These are phyloP conservation scores for Epizoanthus stellaris DNA, from an alignment of 92 coral and sea anemone genomes.

Conservation along the genomic window DNA sequence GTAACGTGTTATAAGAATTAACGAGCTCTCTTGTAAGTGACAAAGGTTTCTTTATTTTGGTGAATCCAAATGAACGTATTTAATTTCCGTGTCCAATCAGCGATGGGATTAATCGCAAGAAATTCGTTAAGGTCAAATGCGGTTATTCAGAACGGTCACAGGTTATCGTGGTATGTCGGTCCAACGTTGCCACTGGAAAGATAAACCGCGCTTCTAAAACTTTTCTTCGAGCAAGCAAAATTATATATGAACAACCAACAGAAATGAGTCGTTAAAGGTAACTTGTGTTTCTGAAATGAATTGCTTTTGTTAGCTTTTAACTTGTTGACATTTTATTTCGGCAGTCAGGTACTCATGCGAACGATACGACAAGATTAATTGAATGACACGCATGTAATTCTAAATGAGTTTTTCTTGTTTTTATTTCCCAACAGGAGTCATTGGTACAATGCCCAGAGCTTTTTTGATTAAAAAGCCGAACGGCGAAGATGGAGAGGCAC, in stretches of 20 bases:
- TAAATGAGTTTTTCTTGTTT: slow-evolving; percentile 22
- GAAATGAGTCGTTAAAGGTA: slow-evolving; percentile 2
- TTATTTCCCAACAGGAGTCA: slow-evolving; percentile 1
- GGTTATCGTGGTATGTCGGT: slow-evolving; percentile 13
- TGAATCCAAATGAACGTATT: slow-evolving; percentile 63
- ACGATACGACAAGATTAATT: slow-evolving; percentile 19
- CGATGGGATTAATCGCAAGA: slow-evolving; percentile 14
- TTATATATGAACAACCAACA: slow-evolving; percentile 3
- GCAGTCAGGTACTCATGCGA: neutral
- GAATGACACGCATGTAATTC: slow-evolving; percentile 24
- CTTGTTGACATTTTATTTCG: slow-evolving; percentile 22
- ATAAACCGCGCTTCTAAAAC: neutral
- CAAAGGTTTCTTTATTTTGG: slow-evolving; percentile 59
- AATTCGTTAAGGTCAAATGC: slow-evolving; percentile 18
- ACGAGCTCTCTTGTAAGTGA: slow-evolving; percentile 64
- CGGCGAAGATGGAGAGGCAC: neutral
- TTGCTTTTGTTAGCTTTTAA: neutral
- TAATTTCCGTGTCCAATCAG: slow-evolving; percentile 68
- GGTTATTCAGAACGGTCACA: slow-evolving; percentile 11
- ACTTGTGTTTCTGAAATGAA: neutral
- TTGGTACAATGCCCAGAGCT: slow-evolving; percentile 37
- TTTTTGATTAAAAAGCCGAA: slow-evolving; percentile 33
- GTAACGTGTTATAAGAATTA: slow-evolving; percentile 70
- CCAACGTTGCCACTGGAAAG: slow-evolving; percentile 12
- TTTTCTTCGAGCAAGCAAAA: slow-evolving; percentile 8